These are phyloP conservation scores for Tholera decimalis DNA, from an alignment of 2,888 invertebrate species.

Conservation along the genomic window DNA sequence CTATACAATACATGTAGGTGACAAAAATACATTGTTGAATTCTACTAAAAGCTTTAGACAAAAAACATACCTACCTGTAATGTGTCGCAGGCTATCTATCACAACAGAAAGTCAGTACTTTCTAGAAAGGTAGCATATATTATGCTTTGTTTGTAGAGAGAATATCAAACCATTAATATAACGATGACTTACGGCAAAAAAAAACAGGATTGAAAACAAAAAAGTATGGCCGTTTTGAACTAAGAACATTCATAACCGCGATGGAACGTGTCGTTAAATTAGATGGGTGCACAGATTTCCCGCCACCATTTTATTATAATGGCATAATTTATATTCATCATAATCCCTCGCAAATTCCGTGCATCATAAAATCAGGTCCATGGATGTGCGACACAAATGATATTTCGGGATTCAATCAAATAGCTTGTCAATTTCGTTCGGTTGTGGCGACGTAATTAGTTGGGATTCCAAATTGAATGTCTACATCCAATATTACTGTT, in stretches of 20 bases:
- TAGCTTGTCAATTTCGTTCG: conserved; percentile 53
- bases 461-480: conserved; percentile 45
- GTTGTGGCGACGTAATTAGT: conserved; percentile 50
- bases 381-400: conserved; percentile 44
- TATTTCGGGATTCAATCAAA: conserved; percentile 56
- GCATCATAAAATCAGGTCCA: conserved; percentile 44
- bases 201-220: conserved; percentile 41
- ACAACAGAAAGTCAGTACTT: not conserved
- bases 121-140: not conserved
- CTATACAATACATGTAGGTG: not conserved
- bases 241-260: conserved; percentile 45
- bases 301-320: conserved; percentile 63
- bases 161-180: not conserved
- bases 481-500: conserved; percentile 35
- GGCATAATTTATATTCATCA: conserved; percentile 73
- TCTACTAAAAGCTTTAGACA: not conserved
- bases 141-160: not conserved
- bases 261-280: conserved; percentile 67
- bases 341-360: conserved; percentile 70
- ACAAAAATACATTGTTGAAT: not conserved
- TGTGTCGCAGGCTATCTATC: not conserved
- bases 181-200: conserved; percentile 1
- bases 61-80: not conserved
- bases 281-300: conserved; percentile 70
- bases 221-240: conserved; percentile 13